A percentile compares a stretch with the other conserved stretches of the same genome.
Conservation (phyloP, 2,113 vertebrate species). For the Colossoma macropomum region DNA sequence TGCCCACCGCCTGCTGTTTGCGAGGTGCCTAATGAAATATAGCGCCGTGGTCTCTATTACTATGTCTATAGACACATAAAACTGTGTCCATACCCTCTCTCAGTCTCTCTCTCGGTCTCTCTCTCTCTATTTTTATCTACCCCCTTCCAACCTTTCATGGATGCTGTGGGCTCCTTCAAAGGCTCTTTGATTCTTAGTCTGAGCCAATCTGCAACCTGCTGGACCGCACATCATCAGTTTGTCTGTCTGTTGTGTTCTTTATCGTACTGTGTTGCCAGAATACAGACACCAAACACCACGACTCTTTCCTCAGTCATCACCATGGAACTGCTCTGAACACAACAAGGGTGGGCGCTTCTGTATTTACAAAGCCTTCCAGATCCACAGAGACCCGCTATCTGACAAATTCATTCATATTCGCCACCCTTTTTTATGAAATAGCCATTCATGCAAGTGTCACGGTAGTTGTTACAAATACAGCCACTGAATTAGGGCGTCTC, state of each 20-base stretch:
- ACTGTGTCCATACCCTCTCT: background rate
- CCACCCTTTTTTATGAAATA: background rate
- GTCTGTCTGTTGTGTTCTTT: background rate
- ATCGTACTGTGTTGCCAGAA: background rate
- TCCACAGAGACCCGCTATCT: too few relatives aligned
- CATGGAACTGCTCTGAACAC: background rate
- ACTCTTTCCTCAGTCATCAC: background rate
- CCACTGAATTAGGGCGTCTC: too few relatives aligned
- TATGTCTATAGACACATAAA: conserved; percentile 10
- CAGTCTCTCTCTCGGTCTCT: background rate
- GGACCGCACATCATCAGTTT: background rate
- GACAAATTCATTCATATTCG: too few relatives aligned
- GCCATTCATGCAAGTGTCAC: background rate
- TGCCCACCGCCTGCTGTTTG: background rate
- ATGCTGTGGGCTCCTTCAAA: conserved; percentile 26
- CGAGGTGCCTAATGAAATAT: conserved; percentile 4
- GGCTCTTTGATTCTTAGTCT: conserved; percentile 36
- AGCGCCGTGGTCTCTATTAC: background rate
- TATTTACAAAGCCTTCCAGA: background rate
- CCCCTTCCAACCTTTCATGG: background rate
- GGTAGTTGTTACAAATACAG: too few relatives aligned
- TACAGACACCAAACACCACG: background rate
- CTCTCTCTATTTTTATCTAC: conserved; percentile 14
- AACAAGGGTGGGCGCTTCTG: background rate
- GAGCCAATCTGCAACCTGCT: conserved; percentile 7